These are phyloP conservation scores for Synergus japonicus DNA, from an alignment of 2,888 invertebrate genomes.

Conservation along the genomic window DNA sequence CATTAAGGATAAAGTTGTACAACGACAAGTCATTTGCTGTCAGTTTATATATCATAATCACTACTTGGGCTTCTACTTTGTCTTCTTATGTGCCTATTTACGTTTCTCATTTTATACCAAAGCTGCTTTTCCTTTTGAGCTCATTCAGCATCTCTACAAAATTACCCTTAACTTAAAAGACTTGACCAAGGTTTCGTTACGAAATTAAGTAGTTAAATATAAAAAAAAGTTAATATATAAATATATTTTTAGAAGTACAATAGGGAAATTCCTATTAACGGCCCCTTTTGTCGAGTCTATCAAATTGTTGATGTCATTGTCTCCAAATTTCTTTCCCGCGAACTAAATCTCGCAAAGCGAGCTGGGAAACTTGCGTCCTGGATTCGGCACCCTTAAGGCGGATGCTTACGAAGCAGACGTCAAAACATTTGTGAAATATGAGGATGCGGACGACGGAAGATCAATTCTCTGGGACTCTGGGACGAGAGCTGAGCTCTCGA, in stretches of 20 bases:
- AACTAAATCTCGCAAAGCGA: constrained; percentile 12
- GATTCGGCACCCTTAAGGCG: constrained; percentile 44
- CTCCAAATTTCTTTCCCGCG: constrained; percentile 20
- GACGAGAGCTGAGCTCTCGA: constrained; percentile 57
- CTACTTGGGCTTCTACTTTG: constrained; percentile 24
- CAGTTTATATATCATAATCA: constrained; percentile 39
- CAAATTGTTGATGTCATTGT: constrained; percentile 31
- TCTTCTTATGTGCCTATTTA: constrained; percentile 25
- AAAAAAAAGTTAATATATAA: too few relatives aligned
- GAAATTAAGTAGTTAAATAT: neutral
- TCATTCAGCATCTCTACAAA: neutral
- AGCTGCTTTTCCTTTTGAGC: neutral
- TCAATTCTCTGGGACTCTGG: constrained; percentile 67
- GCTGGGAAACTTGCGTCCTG: constrained; percentile 5
- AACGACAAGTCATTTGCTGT: constrained; percentile 38
- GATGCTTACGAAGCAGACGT: constrained; percentile 71
- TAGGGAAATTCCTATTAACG: neutral
- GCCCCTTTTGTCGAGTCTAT: constrained; percentile 21
- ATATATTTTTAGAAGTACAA: neutral
- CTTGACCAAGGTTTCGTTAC: neutral
- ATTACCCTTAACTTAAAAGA: neutral
- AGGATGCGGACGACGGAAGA: constrained; percentile 67
- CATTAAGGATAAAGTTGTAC: constrained; percentile 33
- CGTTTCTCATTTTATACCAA: neutral
- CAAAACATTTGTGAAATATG: constrained; percentile 75